phyloP scores from a whole-genome alignment of 2,113 vertebrate genomes.

The Aptenodytes forsteri region DNA sequence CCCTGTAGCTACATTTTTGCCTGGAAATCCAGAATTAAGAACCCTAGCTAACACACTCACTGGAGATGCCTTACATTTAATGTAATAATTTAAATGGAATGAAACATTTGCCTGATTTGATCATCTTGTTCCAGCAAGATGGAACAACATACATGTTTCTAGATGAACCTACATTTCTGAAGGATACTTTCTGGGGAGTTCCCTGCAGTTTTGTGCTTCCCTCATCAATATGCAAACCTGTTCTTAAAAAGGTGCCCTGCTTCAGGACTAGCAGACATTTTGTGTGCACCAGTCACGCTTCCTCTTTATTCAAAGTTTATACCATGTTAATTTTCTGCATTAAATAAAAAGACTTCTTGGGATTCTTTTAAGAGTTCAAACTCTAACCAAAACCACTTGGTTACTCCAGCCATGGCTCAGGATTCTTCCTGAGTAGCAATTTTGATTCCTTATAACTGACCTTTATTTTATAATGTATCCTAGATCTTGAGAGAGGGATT shows the following conservation, averaged over 20 bases:
- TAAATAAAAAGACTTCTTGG: background rate
- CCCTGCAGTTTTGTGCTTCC: background rate
- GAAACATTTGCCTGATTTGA: background rate
- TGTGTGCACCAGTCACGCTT: background rate
- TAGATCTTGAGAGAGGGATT: background rate
- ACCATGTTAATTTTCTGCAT: background rate
- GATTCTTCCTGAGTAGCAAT: background rate
- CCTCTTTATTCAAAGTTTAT: background rate
- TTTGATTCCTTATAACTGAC: background rate
- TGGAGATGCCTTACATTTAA: background rate
- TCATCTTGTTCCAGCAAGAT: background rate
- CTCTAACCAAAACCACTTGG: background rate
- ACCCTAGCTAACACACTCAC: background rate
- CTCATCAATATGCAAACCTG: background rate
- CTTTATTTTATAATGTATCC: background rate
- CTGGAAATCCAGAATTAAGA: background rate
- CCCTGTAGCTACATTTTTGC: background rate
- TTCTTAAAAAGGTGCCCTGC: background rate
- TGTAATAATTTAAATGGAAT: background rate
- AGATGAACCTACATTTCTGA: background rate
- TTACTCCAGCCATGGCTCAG: background rate
- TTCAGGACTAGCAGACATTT: background rate
- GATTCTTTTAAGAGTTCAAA: background rate
- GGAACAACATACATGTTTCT: background rate
- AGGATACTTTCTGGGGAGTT: background rate